Conservation (phyloP, 2,113 vertebrate species). For the Megaleporinus macrocephalus region DNA sequence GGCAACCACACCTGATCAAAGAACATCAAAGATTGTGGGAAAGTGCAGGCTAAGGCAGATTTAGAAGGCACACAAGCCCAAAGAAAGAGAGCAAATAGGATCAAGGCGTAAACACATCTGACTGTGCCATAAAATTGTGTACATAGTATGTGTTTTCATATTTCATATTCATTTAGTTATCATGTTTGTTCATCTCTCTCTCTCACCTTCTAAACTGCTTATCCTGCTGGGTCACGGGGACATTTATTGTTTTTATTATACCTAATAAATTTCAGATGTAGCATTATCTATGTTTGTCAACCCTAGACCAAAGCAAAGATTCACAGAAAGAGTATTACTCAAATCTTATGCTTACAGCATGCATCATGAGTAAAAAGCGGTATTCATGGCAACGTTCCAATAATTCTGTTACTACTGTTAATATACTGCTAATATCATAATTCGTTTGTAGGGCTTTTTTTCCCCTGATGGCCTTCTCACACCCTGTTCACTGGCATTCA, state of each 20-base stretch:
- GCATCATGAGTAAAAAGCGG: neutral
- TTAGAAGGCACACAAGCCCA: neutral
- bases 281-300: neutral
- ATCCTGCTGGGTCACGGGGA: too few species aligned
- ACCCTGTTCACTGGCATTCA: constrained; percentile 18
- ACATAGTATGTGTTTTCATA: neutral
- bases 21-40: constrained; percentile 67
- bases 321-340: neutral
- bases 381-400: neutral
- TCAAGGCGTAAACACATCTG: neutral
- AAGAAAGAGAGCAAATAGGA: neutral
- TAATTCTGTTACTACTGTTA: neutral
- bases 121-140: neutral
- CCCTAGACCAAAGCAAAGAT: neutral
- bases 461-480: neutral
- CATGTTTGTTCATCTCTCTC: too few species aligned
- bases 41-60: constrained; percentile 62
- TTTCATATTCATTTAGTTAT: neutral
- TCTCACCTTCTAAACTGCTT: too few species aligned
- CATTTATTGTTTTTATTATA: neutral
- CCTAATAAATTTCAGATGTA: neutral
- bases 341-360: too few species aligned
- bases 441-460: constrained; percentile 20
- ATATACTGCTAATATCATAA: constrained; percentile 7
- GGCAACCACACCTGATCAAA: constrained; percentile 64